Base-by-base conservation (phyloP, 2,113 vertebrate species). In the Dunckerocampus dactyliophorus region DNA sequence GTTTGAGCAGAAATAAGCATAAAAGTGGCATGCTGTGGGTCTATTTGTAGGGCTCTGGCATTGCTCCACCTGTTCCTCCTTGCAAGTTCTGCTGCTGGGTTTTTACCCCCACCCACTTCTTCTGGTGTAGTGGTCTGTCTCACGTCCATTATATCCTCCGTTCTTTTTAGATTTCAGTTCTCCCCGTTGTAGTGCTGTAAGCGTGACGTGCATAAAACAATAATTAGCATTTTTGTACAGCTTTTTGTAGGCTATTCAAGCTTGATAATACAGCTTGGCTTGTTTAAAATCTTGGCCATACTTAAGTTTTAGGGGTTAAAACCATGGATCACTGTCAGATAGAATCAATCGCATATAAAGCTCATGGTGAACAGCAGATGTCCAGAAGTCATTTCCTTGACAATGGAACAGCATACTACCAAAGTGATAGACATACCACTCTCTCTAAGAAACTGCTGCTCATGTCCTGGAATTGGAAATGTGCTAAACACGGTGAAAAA, bases 401-500 rank as follows among this genome's bases (percentile, higher is more conserved):
- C 79, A 81, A 82, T 85, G 72, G 81, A 69, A 71, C 72, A 73
- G 53, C 59, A 74, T 74, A 69, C 63, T 49, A 75, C 63, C 65
- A 47, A 79, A 83, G 67, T 83, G 85, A 87, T 72, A 75, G 85
- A 83, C 81, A 59, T 65, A 65, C 62, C 52, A 55, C 80, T 77
- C 68, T 78, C 55, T 78, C 54, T 71, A 79, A 76, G 77, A 84
- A 84, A 78, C 63, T 52, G 64, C 42, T 55, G 69, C 54, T 63
- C 53, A 51, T 65, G 75, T 76, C 75, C 22, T 51, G 82, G 80
- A 75, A 86, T 75, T 74, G 81, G 74, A 83, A 88, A 84, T 85
- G 79, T 83, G 81, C 81, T 84, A 84, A 82, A 85, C 76, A 83
- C 66, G 74, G 79, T 82, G 80, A 80, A 87, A 55, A 89, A 84